phyloP scores from a whole-genome alignment of 2,113 vertebrate species.

The Tricholaema leucomelas region DNA sequence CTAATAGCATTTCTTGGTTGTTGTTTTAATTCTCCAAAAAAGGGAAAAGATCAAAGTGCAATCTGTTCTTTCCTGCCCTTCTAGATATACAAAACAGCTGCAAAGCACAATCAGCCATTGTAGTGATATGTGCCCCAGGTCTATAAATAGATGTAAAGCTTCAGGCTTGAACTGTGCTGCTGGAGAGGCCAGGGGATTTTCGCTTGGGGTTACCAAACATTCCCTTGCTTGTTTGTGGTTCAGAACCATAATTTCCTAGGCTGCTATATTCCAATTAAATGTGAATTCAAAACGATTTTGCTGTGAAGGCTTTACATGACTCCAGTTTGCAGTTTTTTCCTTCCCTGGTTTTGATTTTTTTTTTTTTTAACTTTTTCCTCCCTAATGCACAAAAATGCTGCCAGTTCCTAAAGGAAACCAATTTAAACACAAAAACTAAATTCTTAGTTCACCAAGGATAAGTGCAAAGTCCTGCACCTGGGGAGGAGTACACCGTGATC shows the following conservation, averaged over 20 bases:
- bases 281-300: constrained; percentile 11
- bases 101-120: constrained; percentile 72
- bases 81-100: constrained; percentile 71
- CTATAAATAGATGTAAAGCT: constrained; percentile 71
- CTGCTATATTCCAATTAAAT: constrained; percentile 19
- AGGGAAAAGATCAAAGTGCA: constrained; percentile 74
- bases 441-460: not conserved
- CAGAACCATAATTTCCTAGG: constrained; percentile 44
- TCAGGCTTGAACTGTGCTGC: constrained; percentile 4
- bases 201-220: constrained; percentile 49
- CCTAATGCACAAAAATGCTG: not conserved
- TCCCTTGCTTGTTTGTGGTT: constrained; percentile 41
- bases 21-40: constrained; percentile 73
- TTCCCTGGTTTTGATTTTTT: not conserved
- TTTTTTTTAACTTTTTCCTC: not conserved
- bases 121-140: constrained; percentile 55
- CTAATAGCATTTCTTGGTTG: constrained; percentile 68
- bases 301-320: not conserved
- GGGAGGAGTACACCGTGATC: too few species aligned
- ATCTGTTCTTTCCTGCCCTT: constrained; percentile 68
- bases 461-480: too few species aligned
- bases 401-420: not conserved
- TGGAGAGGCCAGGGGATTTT: constrained; percentile 67
- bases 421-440: not conserved
- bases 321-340: not conserved